Evolutionary conservation across 2,888 invertebrate species (phyloP).

Genomic region (Ctenicera cuprea): DNA sequence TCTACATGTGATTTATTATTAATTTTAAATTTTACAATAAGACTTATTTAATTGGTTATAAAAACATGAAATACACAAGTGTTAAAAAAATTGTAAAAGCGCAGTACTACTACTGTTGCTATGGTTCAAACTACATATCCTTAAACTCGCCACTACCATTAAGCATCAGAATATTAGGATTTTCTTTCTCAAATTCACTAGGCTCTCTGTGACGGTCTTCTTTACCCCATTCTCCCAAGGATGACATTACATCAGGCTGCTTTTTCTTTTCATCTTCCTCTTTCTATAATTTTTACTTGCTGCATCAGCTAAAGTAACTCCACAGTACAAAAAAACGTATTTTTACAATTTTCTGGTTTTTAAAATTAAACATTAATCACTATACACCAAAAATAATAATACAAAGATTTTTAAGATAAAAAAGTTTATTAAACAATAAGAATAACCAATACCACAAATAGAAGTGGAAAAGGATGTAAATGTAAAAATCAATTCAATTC

Average conservation of each 20-base stretch:
- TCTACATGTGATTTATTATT: no score
- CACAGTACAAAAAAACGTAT: background rate
- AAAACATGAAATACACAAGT: constrained; percentile 3
- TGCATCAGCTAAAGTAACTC: background rate
- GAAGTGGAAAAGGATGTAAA: constrained; percentile 43
- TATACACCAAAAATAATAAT: background rate
- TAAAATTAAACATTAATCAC: no score
- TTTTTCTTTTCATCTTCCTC: constrained; percentile 82
- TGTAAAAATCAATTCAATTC: constrained; percentile 69
- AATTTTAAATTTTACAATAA: no score
- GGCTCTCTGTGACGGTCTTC: constrained; percentile 82
- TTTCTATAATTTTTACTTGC: constrained; percentile 73
- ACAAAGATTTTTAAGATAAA: background rate
- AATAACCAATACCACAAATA: constrained; percentile 25
- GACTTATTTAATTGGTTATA: background rate
- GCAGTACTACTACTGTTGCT: background rate
- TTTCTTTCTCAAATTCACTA: constrained; percentile 86
- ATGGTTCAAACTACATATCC: constrained; percentile 77
- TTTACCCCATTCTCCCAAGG: constrained; percentile 84
- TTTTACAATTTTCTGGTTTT: no score
- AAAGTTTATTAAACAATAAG: no score
- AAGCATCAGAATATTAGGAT: constrained; percentile 85
- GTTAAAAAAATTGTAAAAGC: constrained; percentile 7
- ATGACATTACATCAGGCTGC: constrained; percentile 84
- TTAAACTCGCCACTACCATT: constrained; percentile 85